Evolutionary conservation across 2,113 vertebrate genomes (phyloP).

Genomic region (Sylvia atricapilla): DNA sequence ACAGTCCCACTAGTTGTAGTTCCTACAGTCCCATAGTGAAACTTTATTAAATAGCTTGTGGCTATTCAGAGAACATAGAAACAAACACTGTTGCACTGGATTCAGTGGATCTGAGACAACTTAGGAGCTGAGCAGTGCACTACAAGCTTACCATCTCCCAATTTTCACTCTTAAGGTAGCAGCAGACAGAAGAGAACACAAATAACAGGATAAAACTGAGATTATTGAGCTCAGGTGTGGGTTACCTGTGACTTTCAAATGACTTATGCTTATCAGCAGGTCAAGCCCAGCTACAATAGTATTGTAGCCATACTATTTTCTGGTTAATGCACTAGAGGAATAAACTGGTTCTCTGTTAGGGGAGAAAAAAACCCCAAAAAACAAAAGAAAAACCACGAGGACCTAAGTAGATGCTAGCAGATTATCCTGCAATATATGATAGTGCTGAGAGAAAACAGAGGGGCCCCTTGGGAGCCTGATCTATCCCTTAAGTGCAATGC

Average conservation of each 20-base stretch:
- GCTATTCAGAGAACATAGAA: neutral
- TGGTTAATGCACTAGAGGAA: neutral
- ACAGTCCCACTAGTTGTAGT: neutral
- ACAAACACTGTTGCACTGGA: neutral
- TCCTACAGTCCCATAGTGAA: neutral
- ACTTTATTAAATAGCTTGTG: neutral
- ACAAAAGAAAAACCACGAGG: neutral
- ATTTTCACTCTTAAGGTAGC: neutral
- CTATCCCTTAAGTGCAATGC: rapidly evolving
- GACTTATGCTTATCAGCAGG: neutral
- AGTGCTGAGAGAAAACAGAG: neutral
- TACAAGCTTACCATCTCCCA: neutral
- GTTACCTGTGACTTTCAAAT: neutral
- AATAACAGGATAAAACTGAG: neutral
- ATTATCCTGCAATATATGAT: neutral
- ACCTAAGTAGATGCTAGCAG: neutral
- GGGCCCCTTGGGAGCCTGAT: neutral
- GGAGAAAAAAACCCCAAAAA: neutral
- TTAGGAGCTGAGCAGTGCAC: neutral
- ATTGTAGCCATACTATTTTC: neutral
- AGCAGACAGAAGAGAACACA: neutral
- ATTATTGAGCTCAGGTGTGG: neutral
- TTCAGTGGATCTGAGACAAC: neutral
- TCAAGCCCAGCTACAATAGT: rapidly evolving
- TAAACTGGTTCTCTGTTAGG: neutral